Percentiles rank a stretch among this genome's conserved stretches.
These are phyloP conservation scores for Oxycera nigricornis DNA, from an alignment of 2,888 invertebrate genomes.

Conservation along the genomic window DNA sequence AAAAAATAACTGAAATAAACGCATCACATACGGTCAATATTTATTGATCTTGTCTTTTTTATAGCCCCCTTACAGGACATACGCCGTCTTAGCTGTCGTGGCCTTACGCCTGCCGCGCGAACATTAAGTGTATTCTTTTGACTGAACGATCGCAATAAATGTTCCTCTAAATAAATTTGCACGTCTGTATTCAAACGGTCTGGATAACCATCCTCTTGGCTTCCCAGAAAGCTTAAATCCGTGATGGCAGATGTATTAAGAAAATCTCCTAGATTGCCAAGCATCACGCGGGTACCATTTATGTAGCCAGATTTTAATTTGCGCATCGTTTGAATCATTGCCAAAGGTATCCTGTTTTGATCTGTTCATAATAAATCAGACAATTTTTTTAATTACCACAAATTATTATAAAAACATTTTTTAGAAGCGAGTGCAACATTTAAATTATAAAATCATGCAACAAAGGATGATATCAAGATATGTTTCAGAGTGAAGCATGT, in stretches of 20 bases:
- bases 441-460: too few species aligned
- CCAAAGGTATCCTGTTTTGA: slow-evolving; percentile 88
- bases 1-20: not conserved
- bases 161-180: slow-evolving; percentile 85
- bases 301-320: slow-evolving; percentile 98
- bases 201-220: slow-evolving; percentile 90
- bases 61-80: slow-evolving; percentile 94
- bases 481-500: too few species aligned
- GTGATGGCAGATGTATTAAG: slow-evolving; percentile 97
- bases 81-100: slow-evolving; percentile 70
- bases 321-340: slow-evolving; percentile 97
- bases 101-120: slow-evolving; percentile 64
- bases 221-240: slow-evolving; percentile 93
- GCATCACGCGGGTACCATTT: slow-evolving; percentile 95
- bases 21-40: slow-evolving; percentile 75
- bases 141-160: slow-evolving; percentile 80
- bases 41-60: slow-evolving; percentile 91
- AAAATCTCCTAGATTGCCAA: slow-evolving; percentile 95
- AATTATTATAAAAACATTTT: too few species aligned
- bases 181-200: slow-evolving; percentile 85
- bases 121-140: slow-evolving; percentile 73
- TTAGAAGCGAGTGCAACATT: too few species aligned
- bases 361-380: slow-evolving; percentile 68
- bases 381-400: too few species aligned
- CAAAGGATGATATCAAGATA: too few species aligned